These are phyloP conservation scores for Macrostomum lignano DNA, from an alignment of 1,140 invertebrate species.

Conservation along the genomic window DNA sequence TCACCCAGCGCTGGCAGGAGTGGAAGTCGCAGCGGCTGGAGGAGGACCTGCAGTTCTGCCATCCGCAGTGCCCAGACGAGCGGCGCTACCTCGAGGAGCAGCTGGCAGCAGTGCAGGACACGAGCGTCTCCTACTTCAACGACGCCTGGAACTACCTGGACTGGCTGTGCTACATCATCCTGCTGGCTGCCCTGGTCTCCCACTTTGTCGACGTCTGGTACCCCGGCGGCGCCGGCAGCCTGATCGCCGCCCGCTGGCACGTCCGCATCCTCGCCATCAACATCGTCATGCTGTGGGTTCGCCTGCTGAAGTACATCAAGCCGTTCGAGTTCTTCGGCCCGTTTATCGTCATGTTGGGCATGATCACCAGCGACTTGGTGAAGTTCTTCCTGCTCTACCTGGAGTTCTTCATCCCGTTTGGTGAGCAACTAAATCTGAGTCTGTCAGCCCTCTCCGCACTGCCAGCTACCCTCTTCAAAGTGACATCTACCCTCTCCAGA, in stretches of 20 bases:
- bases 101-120: too few relatives aligned
- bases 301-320: slow-evolving; percentile 18
- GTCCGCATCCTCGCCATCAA: slow-evolving; percentile 18
- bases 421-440: too few relatives aligned
- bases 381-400: slow-evolving; percentile 19
- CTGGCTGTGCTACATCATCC: slow-evolving; percentile 18
- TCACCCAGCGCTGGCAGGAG: too few relatives aligned
- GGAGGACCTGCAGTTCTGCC: too few relatives aligned
- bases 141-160: slow-evolving; percentile 24
- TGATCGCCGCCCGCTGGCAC: slow-evolving; percentile 13
- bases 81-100: too few relatives aligned
- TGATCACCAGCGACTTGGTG: slow-evolving; percentile 17
- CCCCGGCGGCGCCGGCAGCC: slow-evolving; percentile 11
- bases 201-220: slow-evolving; percentile 15
- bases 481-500: too few relatives aligned
- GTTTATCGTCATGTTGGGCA: slow-evolving; percentile 22
- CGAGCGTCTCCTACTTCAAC: too few relatives aligned
- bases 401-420: slow-evolving; percentile 21
- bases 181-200: slow-evolving; percentile 13
- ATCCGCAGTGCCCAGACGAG: too few relatives aligned
- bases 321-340: slow-evolving; percentile 18
- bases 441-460: too few relatives aligned
- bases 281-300: slow-evolving; percentile 21
- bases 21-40: too few relatives aligned
- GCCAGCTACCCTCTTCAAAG: too few relatives aligned